Percentiles rank a stretch among this genome's conserved stretches.
Evolutionary conservation across 2,888 invertebrate species (phyloP).

Genomic region (Erynnis tages): DNA sequence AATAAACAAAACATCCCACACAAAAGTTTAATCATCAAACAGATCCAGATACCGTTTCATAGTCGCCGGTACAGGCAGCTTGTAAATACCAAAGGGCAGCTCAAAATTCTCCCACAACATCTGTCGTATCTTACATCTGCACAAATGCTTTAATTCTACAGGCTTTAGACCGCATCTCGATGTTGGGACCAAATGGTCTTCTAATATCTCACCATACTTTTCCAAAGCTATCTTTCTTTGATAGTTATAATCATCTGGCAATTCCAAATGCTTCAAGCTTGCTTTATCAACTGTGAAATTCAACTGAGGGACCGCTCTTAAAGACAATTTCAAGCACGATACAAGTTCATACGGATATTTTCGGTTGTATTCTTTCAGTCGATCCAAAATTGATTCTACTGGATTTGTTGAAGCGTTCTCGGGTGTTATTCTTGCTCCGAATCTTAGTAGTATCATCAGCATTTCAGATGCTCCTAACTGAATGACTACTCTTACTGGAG

Average conservation of each 20-base stretch:
- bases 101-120: constrained; percentile 85
- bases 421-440: constrained; percentile 83
- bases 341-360: constrained; percentile 86
- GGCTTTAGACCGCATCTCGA: constrained; percentile 83
- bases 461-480: constrained; percentile 89
- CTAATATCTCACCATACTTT: constrained; percentile 75
- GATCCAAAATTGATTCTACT: constrained; percentile 84
- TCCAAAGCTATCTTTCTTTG: constrained; percentile 65
- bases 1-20: not conserved
- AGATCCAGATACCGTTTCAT: constrained; percentile 88
- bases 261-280: constrained; percentile 51
- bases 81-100: constrained; percentile 87
- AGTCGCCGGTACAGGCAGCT: constrained; percentile 84
- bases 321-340: constrained; percentile 84
- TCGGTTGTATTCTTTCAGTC: constrained; percentile 83
- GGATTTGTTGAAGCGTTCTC: constrained; percentile 83
- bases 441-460: constrained; percentile 86
- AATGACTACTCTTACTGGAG: constrained; percentile 87
- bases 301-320: constrained; percentile 84
- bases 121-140: constrained; percentile 86
- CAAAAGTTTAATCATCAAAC: constrained; percentile 82
- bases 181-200: constrained; percentile 81
- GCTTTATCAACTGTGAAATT: constrained; percentile 69
- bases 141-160: constrained; percentile 88
- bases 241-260: constrained; percentile 70